Base-by-base conservation (phyloP, 2,888 invertebrate genomes). In the Rhamnusium bicolor region DNA sequence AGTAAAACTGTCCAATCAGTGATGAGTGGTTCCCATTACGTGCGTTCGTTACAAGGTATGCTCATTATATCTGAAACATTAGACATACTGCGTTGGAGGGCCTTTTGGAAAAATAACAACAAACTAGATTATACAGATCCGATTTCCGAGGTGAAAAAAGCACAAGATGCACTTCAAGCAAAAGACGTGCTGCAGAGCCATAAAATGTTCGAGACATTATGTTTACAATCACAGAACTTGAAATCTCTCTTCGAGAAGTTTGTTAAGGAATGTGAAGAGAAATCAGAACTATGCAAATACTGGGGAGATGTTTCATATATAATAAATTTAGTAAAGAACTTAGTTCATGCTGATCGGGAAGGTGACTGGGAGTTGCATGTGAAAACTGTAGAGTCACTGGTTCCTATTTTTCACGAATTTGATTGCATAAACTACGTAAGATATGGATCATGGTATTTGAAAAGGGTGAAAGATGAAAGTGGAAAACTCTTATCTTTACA, bases 71-170 rank as follows among this genome's bases (percentile, higher is more conserved):
- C 47, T 16, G 47, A 47, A 47, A 47, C 46, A 46, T 8, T 46
- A 46, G 46, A 46, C 47, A 47, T 16, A 16, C 16, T 3, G 14
- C 47, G 16, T 47, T 47, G 47, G 47, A 47, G 47, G 6, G 47
- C 47, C 47, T 47, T 47, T 47, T 47, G 47, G 47, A 47, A 47
- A 47, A 47, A 47, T 47, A 47, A 47, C 47, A 47, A 47, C 47
- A 47, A 47, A 47, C 47, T 47, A 47, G 47, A 47, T 47, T 47
- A 47, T 47, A 14, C 47, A 47, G 47, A 47, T 47, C 47, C 14
- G 47, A 47, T 47, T 47, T 47, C 14, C n/a, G 16, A 47, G 47
- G 47, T 47, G 47, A 47, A 47, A 47, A 47, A 47, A 47, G 47
- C 47, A 47, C 47, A 16, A 47, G 47, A 47, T 47, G 47, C 47